These are phyloP conservation scores for Poecilia picta DNA, from an alignment of 2,797 vertebrate species.

Conservation along the genomic window DNA sequence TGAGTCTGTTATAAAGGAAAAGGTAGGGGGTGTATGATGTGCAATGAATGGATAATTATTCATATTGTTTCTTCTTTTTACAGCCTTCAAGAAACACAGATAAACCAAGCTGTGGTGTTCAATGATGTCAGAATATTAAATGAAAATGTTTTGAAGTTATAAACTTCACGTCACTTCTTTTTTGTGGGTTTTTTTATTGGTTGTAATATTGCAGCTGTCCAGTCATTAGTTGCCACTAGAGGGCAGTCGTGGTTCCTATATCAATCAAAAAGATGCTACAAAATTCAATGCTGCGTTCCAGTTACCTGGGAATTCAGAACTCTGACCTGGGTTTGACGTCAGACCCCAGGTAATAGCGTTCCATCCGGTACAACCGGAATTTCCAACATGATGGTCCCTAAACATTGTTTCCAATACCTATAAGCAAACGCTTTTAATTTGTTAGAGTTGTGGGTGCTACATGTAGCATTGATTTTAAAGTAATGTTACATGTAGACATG, in stretches of 20 bases:
- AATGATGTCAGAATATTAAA: background rate
- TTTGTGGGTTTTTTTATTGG: background rate
- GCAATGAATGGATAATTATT: background rate
- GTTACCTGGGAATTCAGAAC: no score
- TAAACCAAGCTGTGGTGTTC: conserved; percentile 31
- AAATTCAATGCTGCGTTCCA: no score
- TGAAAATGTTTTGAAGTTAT: background rate
- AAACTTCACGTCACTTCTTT: background rate
- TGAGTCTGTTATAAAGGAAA: conserved; percentile 25
- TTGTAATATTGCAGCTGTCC: background rate
- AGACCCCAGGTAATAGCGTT: no score
- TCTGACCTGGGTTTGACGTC: no score
- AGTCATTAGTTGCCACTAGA: conserved; percentile 23
- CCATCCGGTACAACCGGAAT: no score
- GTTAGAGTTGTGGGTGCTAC: no score
- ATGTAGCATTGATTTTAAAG: no score
- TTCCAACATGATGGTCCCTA: no score
- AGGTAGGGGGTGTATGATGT: background rate
- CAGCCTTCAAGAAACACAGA: conserved; percentile 79
- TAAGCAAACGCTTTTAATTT: no score
- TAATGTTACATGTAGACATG: no score
- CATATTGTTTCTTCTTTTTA: conserved; percentile 11
- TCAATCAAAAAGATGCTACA: background rate
- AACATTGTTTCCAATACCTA: no score
- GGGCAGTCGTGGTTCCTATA: conserved; percentile 25